Percentiles rank a stretch among this genome's conserved stretches.
These are phyloP conservation scores for Emys orbicularis DNA, from an alignment of 2,797 vertebrate species.

Conservation along the genomic window DNA sequence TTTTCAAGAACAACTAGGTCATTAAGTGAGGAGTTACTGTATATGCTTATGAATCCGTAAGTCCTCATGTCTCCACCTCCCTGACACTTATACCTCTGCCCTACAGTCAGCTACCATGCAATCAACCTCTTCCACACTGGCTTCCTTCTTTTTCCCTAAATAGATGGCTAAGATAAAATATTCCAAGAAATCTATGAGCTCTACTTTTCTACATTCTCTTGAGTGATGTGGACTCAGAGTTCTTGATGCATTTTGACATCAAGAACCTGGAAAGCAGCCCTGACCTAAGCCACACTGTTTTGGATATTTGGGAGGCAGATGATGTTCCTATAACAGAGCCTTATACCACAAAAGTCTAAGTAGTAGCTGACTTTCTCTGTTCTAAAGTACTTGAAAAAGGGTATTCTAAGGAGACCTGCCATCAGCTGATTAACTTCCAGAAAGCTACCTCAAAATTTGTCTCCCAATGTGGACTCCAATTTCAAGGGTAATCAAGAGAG, in stretches of 20 bases:
- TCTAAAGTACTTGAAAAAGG: not conserved
- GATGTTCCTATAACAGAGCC: not conserved
- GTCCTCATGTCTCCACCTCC: not conserved
- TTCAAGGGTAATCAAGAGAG: not conserved
- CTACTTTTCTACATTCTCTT: accelerated
- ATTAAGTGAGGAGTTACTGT: no score
- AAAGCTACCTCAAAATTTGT: not conserved
- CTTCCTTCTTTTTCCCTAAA: not conserved
- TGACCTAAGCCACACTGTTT: not conserved
- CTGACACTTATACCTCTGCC: not conserved
- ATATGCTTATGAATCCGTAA: not conserved
- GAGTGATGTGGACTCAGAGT: not conserved
- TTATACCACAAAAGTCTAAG: not conserved
- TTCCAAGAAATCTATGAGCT: not conserved
- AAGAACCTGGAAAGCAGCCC: not conserved
- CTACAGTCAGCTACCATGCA: not conserved
- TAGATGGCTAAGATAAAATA: not conserved
- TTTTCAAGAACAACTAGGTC: no score
- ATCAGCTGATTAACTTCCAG: not conserved
- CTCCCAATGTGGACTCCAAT: not conserved
- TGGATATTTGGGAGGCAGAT: not conserved
- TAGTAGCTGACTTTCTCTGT: not conserved
- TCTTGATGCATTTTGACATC: not conserved
- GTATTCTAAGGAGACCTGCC: not conserved
- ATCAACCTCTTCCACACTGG: not conserved